Evolutionary conservation across 1,140 invertebrate species (phyloP), one percentile per base, ranked within the genome.

Genomic region (Orussus abietinus): DNA sequence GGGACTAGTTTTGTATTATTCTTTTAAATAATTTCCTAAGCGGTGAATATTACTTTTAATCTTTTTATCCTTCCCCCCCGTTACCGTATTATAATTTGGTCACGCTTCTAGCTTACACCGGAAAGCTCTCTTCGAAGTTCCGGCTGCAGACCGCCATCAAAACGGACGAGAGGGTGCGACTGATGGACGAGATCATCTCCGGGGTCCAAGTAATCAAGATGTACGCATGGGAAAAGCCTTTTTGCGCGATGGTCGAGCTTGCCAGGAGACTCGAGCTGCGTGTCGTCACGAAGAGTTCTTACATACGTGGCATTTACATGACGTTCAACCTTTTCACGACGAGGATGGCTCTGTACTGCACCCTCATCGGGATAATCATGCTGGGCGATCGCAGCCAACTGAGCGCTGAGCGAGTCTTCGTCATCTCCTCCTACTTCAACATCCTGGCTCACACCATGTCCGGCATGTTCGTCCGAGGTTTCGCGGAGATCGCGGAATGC

Each of bases 151-250:
- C 81, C 0, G 82, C 84, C 0, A 60, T 75, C 5, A 77, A 80
- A 49, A 90, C 87, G 0, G 88, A 90, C 59, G 80, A 86, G 58
- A 66, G 88, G 31, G 81, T 90, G 2, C 69, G 84, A 5, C 55
- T 88, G 10, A 89, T 90, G 84, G 85, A 85, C 53, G 87, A 90
- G 69, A 83, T 90, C 12, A 79, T 90, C 13, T 77, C 74, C 1
- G 81, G 80, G 0, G 74, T 82, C 0, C 79, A 81, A 53, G 83
- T 92, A 1, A 86, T 92, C 40, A 92, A 90, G 65, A 86, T 90
- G 84, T 87, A 86, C 53, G 80, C 83, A 0, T 88, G 85, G 85
- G 85, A 88, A 53, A 81, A 80, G 51, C 80, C 83, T 0, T 88
- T 87, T 49, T 77, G 78, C 14, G 73, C 75, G 11, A 49, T 85